Percentiles rank a stretch among this genome's conserved stretches.
Conservation (phyloP, 2,888 invertebrate genomes). For the Archips crataeganus region DNA sequence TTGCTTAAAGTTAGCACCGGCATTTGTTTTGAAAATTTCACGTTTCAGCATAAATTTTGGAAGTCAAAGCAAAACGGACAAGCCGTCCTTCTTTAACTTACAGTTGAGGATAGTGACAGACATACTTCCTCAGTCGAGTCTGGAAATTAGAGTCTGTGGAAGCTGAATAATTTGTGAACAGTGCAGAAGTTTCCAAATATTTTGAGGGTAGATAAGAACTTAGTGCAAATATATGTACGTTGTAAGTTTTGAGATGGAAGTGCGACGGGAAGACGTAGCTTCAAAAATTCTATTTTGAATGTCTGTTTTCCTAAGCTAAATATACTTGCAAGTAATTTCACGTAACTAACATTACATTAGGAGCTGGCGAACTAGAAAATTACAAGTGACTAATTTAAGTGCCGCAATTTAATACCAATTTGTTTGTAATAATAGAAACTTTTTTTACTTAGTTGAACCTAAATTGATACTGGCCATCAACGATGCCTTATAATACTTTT, state of each 20-base stretch:
- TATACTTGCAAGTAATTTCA: too few relatives aligned
- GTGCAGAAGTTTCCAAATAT: conserved; percentile 21
- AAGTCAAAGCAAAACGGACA: background rate
- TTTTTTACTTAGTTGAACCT: too few relatives aligned
- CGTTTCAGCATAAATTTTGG: conserved; percentile 2
- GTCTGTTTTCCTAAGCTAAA: too few relatives aligned
- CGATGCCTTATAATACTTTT: too few relatives aligned
- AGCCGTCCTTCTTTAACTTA: conserved; percentile 2
- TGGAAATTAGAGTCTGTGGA: background rate
- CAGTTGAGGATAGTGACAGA: background rate
- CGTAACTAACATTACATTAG: too few relatives aligned
- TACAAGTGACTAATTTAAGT: too few relatives aligned
- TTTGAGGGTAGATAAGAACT: conserved; percentile 17
- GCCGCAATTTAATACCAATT: too few relatives aligned
- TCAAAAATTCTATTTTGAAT: background rate
- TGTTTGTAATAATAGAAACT: too few relatives aligned
- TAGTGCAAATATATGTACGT: background rate
- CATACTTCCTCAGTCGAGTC: background rate
- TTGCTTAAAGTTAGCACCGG: background rate
- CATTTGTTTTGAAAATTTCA: conserved; percentile 15
- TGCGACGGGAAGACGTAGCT: background rate
- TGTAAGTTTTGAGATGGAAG: background rate
- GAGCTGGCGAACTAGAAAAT: too few relatives aligned
- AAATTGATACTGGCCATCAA: too few relatives aligned
- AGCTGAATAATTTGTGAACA: conserved; percentile 13